Conservation (phyloP, 1,140 invertebrate genomes). For the Apis florea region DNA sequence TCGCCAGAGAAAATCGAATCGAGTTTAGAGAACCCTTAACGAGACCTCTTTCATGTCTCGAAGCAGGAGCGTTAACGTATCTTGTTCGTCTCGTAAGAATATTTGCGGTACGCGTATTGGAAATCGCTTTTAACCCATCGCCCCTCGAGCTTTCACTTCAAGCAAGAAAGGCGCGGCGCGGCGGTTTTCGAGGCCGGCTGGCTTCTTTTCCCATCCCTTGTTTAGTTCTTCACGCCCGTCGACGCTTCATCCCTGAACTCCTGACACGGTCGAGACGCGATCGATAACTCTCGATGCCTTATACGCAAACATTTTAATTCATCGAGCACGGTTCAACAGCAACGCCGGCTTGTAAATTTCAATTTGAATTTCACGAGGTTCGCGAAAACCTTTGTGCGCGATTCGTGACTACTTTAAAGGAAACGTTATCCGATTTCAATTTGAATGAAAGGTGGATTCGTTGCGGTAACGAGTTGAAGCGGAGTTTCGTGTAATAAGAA, state of each 20-base stretch:
- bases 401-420: neutral
- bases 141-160: conserved; percentile 51
- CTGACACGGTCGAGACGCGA: conserved; percentile 65
- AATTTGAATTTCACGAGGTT: neutral
- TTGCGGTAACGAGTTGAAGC: neutral
- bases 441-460: neutral
- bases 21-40: no score
- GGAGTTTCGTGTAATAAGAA: neutral
- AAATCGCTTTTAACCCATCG: conserved; percentile 56
- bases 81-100: conserved; percentile 21
- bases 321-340: neutral
- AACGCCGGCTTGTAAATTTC: no score
- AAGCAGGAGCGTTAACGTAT: neutral
- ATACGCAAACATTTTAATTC: conserved; percentile 69
- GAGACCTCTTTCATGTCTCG: no score
- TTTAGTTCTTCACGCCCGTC: conserved; percentile 51
- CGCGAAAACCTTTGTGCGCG: neutral
- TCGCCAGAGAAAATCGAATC: no score
- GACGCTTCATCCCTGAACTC: conserved; percentile 62
- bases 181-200: conserved; percentile 50
- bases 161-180: conserved; percentile 45
- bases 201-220: conserved; percentile 32
- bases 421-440: neutral
- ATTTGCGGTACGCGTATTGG: conserved; percentile 42
- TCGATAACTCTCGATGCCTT: conserved; percentile 67